Base-by-base conservation (phyloP, 2,888 invertebrate genomes). In the Diaprepes abbreviatus region DNA sequence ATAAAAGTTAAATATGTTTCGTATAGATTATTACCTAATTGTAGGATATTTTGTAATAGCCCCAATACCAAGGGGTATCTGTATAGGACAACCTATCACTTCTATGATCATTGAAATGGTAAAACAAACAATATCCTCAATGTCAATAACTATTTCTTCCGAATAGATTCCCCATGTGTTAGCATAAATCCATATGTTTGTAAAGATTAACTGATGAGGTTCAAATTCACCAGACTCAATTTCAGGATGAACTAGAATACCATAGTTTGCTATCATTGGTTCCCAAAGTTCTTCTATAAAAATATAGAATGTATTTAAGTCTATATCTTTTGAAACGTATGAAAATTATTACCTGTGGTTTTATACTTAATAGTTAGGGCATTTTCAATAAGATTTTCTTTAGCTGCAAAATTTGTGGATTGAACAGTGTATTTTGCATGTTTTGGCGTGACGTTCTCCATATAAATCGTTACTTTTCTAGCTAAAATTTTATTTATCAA, bases 141-240 rank as follows among this genome's bases (percentile, higher is more conserved):
- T 79, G 60, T 83, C 80, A 17, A 86, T 77, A 1, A 77, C 72
- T n/a, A 86, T 75, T 78, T 85, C 83, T 66, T 86, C 85, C 0
- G 79, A 70, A 69, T 86, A 86, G 31, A 79, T 76, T n/a, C 86
- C 86, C 84, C 85, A 86, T 1, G 85, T 85, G 57, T 82, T 85
- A 0, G 85, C 83, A 40, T 83, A 85, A n/a, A 84, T 80, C 75
- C 80, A 82, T 28, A 85, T 72, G 52, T 82, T 79, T 12, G 85
- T 72, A 12, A 77, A 74, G 5, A 79, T 64, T 0, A 74, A 75
- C 68, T 80, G 79, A 45, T 76, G 75, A 1, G 76, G 71, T 4
- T 73, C 72, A 4, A 86, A 54, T 6, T 70, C 35, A 2, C 80
- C 78, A 9, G 66, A 71, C n/a, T 69, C 65, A 0, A 77, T 77